Percentiles rank a stretch among this genome's conserved stretches.
phyloP scores from a whole-genome alignment of 2,888 invertebrate species.

The Drosophila lutescens region DNA sequence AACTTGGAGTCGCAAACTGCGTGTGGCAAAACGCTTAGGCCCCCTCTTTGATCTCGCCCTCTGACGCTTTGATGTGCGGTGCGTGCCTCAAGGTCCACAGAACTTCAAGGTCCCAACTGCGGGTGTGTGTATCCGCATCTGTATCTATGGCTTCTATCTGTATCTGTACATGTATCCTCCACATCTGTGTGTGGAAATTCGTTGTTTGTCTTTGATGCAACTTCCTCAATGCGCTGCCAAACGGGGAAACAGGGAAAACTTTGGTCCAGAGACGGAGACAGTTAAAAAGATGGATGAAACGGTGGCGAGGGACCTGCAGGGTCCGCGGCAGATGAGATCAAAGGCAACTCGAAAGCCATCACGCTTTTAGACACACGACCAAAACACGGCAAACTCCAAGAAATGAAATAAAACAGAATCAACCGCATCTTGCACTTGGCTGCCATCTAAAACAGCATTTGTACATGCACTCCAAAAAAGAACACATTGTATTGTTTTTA shows the following conservation, averaged over 20 bases:
- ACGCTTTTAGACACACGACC: slow-evolving; percentile 52
- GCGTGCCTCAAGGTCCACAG: slow-evolving; percentile 71
- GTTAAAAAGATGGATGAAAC: slow-evolving; percentile 17
- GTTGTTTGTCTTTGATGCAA: slow-evolving; percentile 77
- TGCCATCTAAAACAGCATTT: slow-evolving; percentile 34
- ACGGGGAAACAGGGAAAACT: slow-evolving; percentile 55
- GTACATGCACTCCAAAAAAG: slow-evolving; percentile 15
- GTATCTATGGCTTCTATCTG: slow-evolving; percentile 15
- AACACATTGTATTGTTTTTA: not conserved
- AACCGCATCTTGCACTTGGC: slow-evolving; percentile 46
- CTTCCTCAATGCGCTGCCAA: slow-evolving; percentile 75
- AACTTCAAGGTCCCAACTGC: slow-evolving; percentile 70
- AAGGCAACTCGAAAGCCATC: slow-evolving; percentile 68
- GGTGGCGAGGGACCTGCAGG: not conserved
- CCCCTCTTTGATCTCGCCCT: slow-evolving; percentile 45
- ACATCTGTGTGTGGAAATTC: slow-evolving; percentile 36
- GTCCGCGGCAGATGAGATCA: slow-evolving; percentile 62
- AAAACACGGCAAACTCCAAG: slow-evolving; percentile 43
- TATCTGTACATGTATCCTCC: not conserved
- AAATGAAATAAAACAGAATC: slow-evolving; percentile 47
- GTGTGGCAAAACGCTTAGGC: slow-evolving; percentile 38
- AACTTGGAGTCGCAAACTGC: slow-evolving; percentile 35
- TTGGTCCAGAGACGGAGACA: slow-evolving; percentile 45
- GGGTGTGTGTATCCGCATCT: slow-evolving; percentile 11
- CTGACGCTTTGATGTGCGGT: slow-evolving; percentile 68